Evolutionary conservation across 1,140 invertebrate species (phyloP).

Genomic region (Lepidurus apus): DNA sequence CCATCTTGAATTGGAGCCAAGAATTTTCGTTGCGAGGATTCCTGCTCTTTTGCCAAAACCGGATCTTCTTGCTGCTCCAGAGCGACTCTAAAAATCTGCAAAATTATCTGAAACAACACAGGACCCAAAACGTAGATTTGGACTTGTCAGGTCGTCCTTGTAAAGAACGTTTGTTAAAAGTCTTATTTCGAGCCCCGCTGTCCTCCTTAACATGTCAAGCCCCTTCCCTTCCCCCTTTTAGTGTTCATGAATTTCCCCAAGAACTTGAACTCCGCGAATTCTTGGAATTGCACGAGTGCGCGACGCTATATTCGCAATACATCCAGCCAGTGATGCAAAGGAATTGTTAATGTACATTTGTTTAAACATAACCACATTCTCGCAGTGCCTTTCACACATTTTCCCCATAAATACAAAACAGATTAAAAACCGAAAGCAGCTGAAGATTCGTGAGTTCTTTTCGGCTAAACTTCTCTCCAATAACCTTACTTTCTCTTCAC

Average conservation of each 20-base stretch:
- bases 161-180: conserved; percentile 32
- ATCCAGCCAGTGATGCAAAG: conserved; percentile 18
- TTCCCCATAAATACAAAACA: conserved; percentile 9
- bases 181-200: conserved; percentile 4
- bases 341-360: conserved; percentile 15
- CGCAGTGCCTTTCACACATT: not conserved
- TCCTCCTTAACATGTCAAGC: not conserved
- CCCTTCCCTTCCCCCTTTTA: not conserved
- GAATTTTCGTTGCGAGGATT: conserved; percentile 28
- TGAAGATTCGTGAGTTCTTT: conserved; percentile 22
- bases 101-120: conserved; percentile 29
- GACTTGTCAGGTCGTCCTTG: conserved; percentile 29
- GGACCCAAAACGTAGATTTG: conserved; percentile 33
- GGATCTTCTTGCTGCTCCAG: conserved; percentile 31
- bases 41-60: conserved; percentile 13
- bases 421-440: conserved; percentile 13
- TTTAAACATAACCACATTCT: conserved; percentile 10
- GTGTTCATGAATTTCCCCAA: not conserved
- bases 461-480: not conserved
- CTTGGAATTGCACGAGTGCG: conserved; percentile 13
- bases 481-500: not conserved
- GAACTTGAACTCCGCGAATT: not conserved
- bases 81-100: conserved; percentile 23
- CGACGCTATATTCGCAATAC: conserved; percentile 19
- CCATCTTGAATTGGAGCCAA: conserved; percentile 14